A percentile compares a stretch with the other conserved stretches of the same genome.
These are phyloP conservation scores for Mantis religiosa DNA, from an alignment of 2,888 invertebrate species.

Conservation along the genomic window DNA sequence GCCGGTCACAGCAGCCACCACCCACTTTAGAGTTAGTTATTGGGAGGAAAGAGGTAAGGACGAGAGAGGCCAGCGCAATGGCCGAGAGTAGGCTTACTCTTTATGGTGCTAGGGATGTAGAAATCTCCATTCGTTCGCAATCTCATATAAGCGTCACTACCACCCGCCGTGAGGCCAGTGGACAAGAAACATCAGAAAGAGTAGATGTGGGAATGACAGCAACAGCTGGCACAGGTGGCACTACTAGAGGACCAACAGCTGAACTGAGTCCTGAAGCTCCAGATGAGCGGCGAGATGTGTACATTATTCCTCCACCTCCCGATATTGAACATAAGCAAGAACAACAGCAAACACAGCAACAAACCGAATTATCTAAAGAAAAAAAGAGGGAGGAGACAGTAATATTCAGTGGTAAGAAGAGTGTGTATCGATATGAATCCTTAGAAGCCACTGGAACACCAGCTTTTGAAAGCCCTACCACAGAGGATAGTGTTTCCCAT, in stretches of 20 bases:
- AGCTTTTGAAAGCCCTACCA: slow-evolving; percentile 44
- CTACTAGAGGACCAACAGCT: slow-evolving; percentile 29
- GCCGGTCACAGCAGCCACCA: slow-evolving; percentile 24
- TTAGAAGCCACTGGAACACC: slow-evolving; percentile 39
- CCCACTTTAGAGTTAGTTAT: slow-evolving; percentile 50
- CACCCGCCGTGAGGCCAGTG: slow-evolving; percentile 45
- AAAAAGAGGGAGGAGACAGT: slow-evolving; percentile 50
- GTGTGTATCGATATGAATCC: slow-evolving; percentile 49
- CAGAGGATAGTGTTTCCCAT: slow-evolving; percentile 51
- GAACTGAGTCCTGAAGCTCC: slow-evolving; percentile 35
- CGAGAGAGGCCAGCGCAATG: slow-evolving; percentile 50
- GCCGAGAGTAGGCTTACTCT: slow-evolving; percentile 52
- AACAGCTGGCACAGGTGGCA: slow-evolving; percentile 43
- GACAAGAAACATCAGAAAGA: slow-evolving; percentile 47
- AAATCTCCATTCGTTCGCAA: slow-evolving; percentile 53
- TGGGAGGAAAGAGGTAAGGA: slow-evolving; percentile 51
- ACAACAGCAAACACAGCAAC: neutral
- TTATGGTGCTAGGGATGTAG: slow-evolving; percentile 51
- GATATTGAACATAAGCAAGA: slow-evolving; percentile 14
- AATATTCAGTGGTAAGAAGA: slow-evolving; percentile 50
- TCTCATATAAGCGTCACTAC: slow-evolving; percentile 51
- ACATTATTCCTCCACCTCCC: slow-evolving; percentile 42
- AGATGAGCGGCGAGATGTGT: slow-evolving; percentile 40
- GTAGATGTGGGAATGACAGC: slow-evolving; percentile 48
- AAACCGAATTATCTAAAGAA: slow-evolving; percentile 34